Evolutionary conservation across 2,797 vertebrate species (phyloP), one percentile per base, ranked within the genome.

Genomic region (Gastrophryne carolinensis): DNA sequence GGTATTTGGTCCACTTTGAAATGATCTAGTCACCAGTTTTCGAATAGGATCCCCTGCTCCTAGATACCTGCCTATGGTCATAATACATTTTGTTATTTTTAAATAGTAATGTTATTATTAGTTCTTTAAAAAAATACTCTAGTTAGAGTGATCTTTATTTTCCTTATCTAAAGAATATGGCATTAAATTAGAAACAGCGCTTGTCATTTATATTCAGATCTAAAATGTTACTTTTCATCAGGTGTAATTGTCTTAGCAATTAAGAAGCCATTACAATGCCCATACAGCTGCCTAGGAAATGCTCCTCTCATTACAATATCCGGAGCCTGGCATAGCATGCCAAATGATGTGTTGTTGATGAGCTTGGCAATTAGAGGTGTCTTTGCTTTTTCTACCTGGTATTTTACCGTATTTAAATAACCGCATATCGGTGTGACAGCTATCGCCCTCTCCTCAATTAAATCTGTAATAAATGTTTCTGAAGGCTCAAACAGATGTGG

Each of bases 361-460:
- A 29, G 58, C 47, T 37, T 26, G 19, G 54, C 68, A 71, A 71
- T 71, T 71, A 71, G 34, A 41, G 13, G 54, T 34, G 37, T 49
- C 39, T 60, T 49, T 17, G 30, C 57, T 29, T 21, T 44, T 58
- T 11, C 24, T 30, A 58, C 30, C 21, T 39, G 27, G 32, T 41
- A 41, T 24, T 64, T 35, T 41, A 35, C 71, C 13, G 37, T 71
- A 13, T 44, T 58, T 64, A 44, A 64, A 41, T 73, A 56, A 35
- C 34, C 21, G 52, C 15, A 5, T 27, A n/a, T 29, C 41, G 34
- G 30, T 56, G 60, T 64, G 12, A n/a, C 24, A 29, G 56, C 23
- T 41, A 35, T 58, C n/a, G n/a, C 19, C 24, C 13, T 21, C 15
- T 35, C 10, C 5, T 24, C 19, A 65, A 47, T 35, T 34, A 41